Evolutionary conservation across 2,113 vertebrate species (phyloP).

Genomic region (Stegastes partitus): DNA sequence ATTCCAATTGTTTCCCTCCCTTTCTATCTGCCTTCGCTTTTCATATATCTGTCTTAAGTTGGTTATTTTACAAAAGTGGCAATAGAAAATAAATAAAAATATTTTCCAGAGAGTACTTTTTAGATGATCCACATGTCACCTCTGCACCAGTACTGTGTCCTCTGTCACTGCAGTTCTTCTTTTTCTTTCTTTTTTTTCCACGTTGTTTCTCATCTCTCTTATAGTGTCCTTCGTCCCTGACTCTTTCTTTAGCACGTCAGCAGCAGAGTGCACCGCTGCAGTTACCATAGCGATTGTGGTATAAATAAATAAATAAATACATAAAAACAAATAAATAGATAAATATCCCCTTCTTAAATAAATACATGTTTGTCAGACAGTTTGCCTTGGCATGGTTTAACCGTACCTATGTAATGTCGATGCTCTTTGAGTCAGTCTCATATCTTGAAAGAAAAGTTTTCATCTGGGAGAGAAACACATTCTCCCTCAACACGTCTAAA

Average conservation of each 20-base stretch:
- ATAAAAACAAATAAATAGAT: slow-evolving; percentile 87
- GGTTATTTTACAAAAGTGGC: slow-evolving; percentile 82
- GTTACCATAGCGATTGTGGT: slow-evolving; percentile 39
- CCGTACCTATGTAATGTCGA: not conserved
- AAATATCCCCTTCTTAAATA: slow-evolving; percentile 81
- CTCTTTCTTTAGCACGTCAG: slow-evolving; percentile 31
- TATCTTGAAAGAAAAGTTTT: slow-evolving; percentile 27
- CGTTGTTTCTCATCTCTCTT: slow-evolving; percentile 2
- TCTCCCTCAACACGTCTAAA: slow-evolving; percentile 6
- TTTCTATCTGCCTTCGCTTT: slow-evolving; percentile 31
- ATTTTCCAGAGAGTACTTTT: slow-evolving; percentile 64
- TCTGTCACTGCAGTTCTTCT: slow-evolving; percentile 22
- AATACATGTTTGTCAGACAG: slow-evolving; percentile 70
- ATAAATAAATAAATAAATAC: slow-evolving; percentile 85
- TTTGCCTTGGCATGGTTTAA: slow-evolving; percentile 66
- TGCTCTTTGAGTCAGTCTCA: slow-evolving; percentile 16
- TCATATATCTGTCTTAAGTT: slow-evolving; percentile 38
- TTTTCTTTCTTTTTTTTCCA: slow-evolving; percentile 14
- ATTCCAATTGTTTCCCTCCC: slow-evolving; percentile 22
- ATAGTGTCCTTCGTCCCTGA: slow-evolving; percentile 16
- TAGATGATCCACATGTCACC: slow-evolving; percentile 53
- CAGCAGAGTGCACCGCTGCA: slow-evolving; percentile 46
- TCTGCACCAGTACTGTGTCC: slow-evolving; percentile 34
- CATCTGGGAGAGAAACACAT: slow-evolving; percentile 12
- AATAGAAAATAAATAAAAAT: slow-evolving; percentile 86